Base-by-base conservation (phyloP, 1,140 invertebrate genomes). In the Drosophila orena region DNA sequence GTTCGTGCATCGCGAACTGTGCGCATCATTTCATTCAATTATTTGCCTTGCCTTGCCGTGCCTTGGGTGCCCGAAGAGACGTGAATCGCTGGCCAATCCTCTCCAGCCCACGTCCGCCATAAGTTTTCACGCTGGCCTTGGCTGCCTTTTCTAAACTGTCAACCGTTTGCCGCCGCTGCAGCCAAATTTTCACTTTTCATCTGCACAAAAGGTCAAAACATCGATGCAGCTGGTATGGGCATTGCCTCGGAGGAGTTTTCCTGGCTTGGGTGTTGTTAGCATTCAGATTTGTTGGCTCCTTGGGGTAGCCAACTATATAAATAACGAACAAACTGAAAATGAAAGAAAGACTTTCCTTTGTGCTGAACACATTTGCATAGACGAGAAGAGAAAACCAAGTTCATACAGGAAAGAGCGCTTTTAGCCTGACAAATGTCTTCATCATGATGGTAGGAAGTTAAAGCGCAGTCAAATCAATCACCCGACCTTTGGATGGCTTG, bases 151-250 rank as follows among this genome's bases (percentile, higher is more conserved):
- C 85, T 84, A 89, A 89, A 89, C 85, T 89, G 84, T 84, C 84
- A 89, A 89, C 85, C 65, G 60, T 50, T 40, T 75, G 46, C 55
- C 44, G 44, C 56, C 37, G 53, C 17, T 24, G 38, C 55, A 40
- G 60, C 43, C 75, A 62, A 75, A 88, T 89, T 89, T 89, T 89
- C 84, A 89, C 84, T 89, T 89, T 89, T 90, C 79, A 89, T 62
- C 69, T 30, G 59, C 42, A 38, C 64, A 56, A 89, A 89, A 90
- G 84, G 80, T 90, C 85, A 89, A 37, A 43, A 43, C 69, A 40
- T 77, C 47, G 62, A 70, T 43, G 61, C 83, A 69, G 50, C 42
- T 60, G 61, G 40, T 24, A 73, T 50, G 4, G 65, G 15, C 43
- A 22, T 34, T 40, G 24, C 24, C 62, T 71, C 24, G 27, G 42